phyloP scores from a whole-genome alignment of 2,888 invertebrate species.

The Aelia acuminata region DNA sequence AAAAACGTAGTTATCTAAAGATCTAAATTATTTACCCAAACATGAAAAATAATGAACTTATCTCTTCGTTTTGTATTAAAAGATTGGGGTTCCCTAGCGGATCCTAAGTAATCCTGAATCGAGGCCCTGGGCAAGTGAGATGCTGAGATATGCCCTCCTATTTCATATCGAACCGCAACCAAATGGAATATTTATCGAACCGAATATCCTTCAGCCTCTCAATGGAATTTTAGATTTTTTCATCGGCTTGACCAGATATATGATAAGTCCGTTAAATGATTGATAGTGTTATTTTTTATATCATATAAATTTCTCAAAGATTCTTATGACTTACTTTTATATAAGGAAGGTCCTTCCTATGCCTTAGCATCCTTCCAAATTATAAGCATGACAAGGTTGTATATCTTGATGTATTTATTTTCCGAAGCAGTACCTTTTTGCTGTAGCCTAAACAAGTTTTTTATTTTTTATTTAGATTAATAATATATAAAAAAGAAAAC shows the following conservation, averaged over 20 bases:
- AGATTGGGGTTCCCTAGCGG: background rate
- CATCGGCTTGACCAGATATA: constrained; percentile 8
- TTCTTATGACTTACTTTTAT: no score
- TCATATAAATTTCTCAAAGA: no score
- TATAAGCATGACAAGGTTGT: no score
- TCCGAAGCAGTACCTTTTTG: no score
- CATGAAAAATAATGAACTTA: background rate
- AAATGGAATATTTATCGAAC: constrained; percentile 25
- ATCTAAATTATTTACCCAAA: background rate
- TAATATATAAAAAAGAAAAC: no score
- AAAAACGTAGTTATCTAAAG: background rate
- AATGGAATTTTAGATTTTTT: constrained; percentile 25
- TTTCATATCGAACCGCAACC: constrained; percentile 9
- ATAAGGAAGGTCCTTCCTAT: no score
- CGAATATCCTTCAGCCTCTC: background rate
- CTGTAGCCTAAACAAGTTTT: no score
- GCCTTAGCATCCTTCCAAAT: no score
- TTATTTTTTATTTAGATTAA: no score
- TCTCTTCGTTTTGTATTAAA: background rate
- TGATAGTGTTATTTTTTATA: background rate
- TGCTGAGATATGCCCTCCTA: constrained; percentile 2
- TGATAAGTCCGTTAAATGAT: background rate
- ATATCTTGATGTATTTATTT: no score
- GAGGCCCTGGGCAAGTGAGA: background rate
- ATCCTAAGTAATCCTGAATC: background rate